Base-by-base conservation (phyloP, 2,888 invertebrate species). In the Hanleya hanleyi region DNA sequence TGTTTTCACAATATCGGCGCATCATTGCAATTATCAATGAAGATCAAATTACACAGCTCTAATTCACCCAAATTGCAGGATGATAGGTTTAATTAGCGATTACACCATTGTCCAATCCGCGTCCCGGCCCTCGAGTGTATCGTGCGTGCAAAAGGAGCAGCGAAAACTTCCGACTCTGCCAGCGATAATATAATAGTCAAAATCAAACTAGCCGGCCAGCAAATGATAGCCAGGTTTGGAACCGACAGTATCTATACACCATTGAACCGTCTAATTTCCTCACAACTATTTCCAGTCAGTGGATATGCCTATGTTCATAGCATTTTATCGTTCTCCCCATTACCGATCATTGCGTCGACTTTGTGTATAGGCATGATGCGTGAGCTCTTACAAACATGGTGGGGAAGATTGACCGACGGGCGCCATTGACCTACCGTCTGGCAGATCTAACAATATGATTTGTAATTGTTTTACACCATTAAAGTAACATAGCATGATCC, bases 91-190 rank as follows among this genome's bases (percentile, higher is more conserved):
- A 57, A 57, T 57, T 57, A 57, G 57, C 32, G 57, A 57, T 57
- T 29, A 57, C 57, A 22, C 57, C 57, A 29, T 57, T 57, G 57
- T 57, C 26, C 32, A 22, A 29, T 57, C 22, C 57, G 29, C 57
- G 26, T 57, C 57, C 26, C 29, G 32, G 57, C 29, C 57, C 57
- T 29, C 22, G 22, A 29, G 26, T 57, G 57, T 22, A 57, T 57
- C 57, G 57, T 57, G 57, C 57, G 57, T 57, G 57, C 57, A 57
- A 57, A 57, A 57, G 32, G 57, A 57, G 57, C 57, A 57, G 57
- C 2, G 57, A 57, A 57, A 57, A 57, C 29, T 57, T 57, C 57
- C 57, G 57, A 57, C 57, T 57, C 57, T 29, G 4, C 26, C 29
- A 32, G 57, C 57, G 7, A 4, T 57, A 57, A 57, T 57, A 57